phyloP scores from a whole-genome alignment of 2,888 invertebrate species.

The Scaptomyza parva region DNA sequence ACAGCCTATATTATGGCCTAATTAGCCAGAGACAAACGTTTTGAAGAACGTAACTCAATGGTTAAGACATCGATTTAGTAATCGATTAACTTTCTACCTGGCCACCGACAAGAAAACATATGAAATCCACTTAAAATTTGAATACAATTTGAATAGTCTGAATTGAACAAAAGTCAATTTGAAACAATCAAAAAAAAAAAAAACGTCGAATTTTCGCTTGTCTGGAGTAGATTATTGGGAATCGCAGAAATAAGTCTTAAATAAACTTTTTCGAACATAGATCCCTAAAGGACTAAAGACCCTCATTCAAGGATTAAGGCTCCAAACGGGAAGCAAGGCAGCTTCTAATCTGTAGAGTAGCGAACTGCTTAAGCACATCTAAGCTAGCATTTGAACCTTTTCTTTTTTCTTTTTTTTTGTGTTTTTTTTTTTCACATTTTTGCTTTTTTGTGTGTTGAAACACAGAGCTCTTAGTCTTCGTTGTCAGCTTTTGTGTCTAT shows the following conservation, averaged over 20 bases:
- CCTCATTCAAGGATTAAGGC: background rate
- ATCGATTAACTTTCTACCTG: background rate
- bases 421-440: too few species aligned
- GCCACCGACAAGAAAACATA: too few species aligned
- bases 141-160: too few species aligned
- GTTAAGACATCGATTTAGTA: background rate
- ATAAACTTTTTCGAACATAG: background rate
- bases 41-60: too few species aligned
- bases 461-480: constrained; percentile 7
- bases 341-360: constrained; percentile 5
- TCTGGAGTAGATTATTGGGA: background rate
- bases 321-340: background rate
- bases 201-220: background rate
- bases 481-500: constrained; percentile 5
- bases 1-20: too few species aligned
- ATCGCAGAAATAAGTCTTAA: background rate
- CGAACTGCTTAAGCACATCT: constrained; percentile 15
- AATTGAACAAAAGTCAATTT: background rate
- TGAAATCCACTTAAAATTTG: too few species aligned
- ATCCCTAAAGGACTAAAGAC: background rate
- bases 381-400: constrained; percentile 7
- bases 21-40: too few species aligned
- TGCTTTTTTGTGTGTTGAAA: background rate
- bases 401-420: background rate
- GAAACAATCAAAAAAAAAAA: background rate